Base-by-base conservation (phyloP, 1,140 invertebrate species). In the Epicauta chinensis region DNA sequence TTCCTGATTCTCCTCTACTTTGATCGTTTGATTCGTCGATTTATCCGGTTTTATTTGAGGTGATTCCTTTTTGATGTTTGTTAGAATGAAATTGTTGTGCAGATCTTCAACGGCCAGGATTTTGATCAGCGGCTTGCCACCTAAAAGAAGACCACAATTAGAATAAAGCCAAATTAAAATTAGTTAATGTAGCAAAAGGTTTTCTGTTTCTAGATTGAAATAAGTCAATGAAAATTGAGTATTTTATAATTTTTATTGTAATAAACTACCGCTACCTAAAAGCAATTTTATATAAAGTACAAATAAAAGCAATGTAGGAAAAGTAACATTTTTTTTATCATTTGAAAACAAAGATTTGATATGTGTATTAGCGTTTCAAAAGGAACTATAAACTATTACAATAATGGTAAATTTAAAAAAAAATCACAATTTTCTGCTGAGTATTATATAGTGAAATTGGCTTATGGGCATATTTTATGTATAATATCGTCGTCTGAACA, bases 21-120 rank as follows among this genome's bases (percentile, higher is more conserved):
- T n/a, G n/a, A n/a, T n/a, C n/a, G n/a, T n/a, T n/a, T n/a, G n/a
- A n/a, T n/a, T n/a, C n/a, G n/a, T n/a, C n/a, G n/a, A n/a, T n/a
- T n/a, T n/a, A n/a, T n/a, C n/a, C n/a, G n/a, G 23, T 23, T 23
- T 23, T 23, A 1, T 3, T 23, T 23, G 4, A 23, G 7, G 23
- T 23, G 23, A 5, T 23, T 23, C 23, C 34, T 62, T 58, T 56
- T 64, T 64, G 6, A 64, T 64, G 16, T 58, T 53, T n/a, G 47
- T 49, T 4, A 63, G 55, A 12, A 57, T 60, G 30, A 46, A 47
- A 41, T 59, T 59, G 37, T 59, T 58, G 47, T 63, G 61, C 12
- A 62, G 32, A 17, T 62, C 60, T 44, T 62, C 60, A 9, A 62
- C 60, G 17, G 48, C 48, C 10, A 62, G 51, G 43, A 62, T 62